These are phyloP conservation scores for Microtus montanus DNA, from an alignment of 2,113 vertebrate genomes.

Conservation along the genomic window DNA sequence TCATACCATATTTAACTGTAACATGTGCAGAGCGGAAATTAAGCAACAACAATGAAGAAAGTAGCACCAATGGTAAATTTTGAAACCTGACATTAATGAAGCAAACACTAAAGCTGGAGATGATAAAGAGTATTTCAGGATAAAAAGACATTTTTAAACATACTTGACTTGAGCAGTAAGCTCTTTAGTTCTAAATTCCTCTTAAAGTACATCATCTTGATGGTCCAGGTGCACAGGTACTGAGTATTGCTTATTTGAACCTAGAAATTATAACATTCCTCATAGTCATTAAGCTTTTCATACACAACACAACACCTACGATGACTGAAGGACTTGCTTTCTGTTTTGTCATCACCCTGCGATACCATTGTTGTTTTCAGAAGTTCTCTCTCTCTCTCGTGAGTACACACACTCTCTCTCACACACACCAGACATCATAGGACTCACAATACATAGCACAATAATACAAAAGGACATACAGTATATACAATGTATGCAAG, in stretches of 20 bases:
- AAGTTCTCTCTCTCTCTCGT: background rate
- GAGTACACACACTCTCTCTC: background rate
- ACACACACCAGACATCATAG: background rate
- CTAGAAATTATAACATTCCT: background rate
- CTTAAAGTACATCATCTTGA: background rate
- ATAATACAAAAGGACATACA: background rate
- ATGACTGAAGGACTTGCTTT: rapidly evolving
- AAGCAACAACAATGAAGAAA: background rate
- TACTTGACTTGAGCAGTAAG: conserved; percentile 11
- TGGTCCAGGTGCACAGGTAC: background rate
- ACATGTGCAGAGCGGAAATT: background rate
- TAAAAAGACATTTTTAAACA: conserved; percentile 2
- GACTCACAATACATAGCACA: background rate
- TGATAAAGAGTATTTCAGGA: background rate
- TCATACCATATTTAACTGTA: background rate
- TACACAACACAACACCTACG: background rate
- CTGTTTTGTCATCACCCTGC: background rate
- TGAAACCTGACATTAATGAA: background rate
- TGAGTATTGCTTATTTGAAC: background rate
- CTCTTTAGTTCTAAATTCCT: conserved; percentile 6
- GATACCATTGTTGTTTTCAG: no score
- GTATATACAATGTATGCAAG: background rate
- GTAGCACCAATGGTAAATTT: background rate
- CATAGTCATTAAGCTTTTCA: conserved; percentile 8
- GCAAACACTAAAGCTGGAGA: background rate